Base-by-base conservation (phyloP, 2,797 vertebrate species). In the Chelmon rostratus region DNA sequence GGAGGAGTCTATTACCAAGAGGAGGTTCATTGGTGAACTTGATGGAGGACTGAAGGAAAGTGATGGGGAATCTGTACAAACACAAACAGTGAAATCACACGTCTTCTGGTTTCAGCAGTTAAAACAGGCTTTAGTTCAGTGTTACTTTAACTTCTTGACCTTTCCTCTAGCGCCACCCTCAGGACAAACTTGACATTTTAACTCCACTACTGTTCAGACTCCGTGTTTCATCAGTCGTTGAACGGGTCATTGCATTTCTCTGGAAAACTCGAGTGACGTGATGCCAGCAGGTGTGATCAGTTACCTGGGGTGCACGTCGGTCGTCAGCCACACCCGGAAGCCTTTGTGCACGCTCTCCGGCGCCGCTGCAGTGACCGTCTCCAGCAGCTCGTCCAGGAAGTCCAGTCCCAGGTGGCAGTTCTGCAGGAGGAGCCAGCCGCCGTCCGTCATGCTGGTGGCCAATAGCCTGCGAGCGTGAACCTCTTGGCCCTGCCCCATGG, bases 21-120 rank as follows among this genome's bases (percentile, higher is more conserved):
- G 97, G 97, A 65, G 96, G 94, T 40, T 97, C 97, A 46, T 97
- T 97, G 84, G 96, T 97, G 91, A 96, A 97, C 91, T 97, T 97
- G 87, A 97, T 95, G 73, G 96, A 96, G 1, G 95, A 95, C 81
- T 97, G 96, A 37, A 97, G 93, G 84, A 97, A 93, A 72, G 92
- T 95, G 91, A 97, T 97, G 74, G 96, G 96, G 85, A 97, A 97
- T 5, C 91, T 93, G 66, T 1, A 78, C 21, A 73, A 57, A 61
- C 37, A 62, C 35, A 40, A 58, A 40, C 15, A 42, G 4, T 44
- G 37, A 70, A 15, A 13, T 42, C 40, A 37, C 8, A 37, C n/a
- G n/a, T n/a, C n/a, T n/a, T n/a, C n/a, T n/a, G n/a, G n/a, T 9
- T 9, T 38, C 5, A 16, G 5, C 33, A 12, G n/a, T n/a, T n/a